Percentiles rank a stretch among this genome's conserved stretches.
These are phyloP conservation scores for Gortyna flavago DNA, from an alignment of 2,888 invertebrate species.

Conservation along the genomic window DNA sequence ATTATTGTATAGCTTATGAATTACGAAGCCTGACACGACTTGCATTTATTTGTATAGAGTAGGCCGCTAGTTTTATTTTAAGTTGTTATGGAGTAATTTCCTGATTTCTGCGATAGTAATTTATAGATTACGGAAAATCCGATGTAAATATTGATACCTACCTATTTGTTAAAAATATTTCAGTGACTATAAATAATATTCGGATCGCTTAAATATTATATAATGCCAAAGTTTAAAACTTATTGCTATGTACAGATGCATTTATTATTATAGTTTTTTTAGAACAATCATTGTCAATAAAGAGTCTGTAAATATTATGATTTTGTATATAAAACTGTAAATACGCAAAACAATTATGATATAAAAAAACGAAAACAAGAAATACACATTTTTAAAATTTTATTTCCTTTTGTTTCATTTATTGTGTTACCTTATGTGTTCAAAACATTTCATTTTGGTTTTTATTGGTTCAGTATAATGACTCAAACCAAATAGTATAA, in stretches of 20 bases:
- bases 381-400: slow-evolving; percentile 88
- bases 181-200: slow-evolving; percentile 66
- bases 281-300: slow-evolving; percentile 75
- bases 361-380: slow-evolving; percentile 79
- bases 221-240: slow-evolving; percentile 89
- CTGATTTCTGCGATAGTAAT: slow-evolving; percentile 88
- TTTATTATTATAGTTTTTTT: slow-evolving; percentile 81
- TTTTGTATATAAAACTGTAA: slow-evolving; percentile 85
- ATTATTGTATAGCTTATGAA: slow-evolving; percentile 81
- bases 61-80: slow-evolving; percentile 77
- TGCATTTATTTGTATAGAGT: slow-evolving; percentile 84
- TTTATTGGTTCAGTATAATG: slow-evolving; percentile 42
- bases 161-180: slow-evolving; percentile 65
- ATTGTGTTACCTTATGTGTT: slow-evolving; percentile 72
- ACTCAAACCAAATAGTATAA: neutral
- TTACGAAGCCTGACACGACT: slow-evolving; percentile 68
- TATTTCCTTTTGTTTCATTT: slow-evolving; percentile 88
- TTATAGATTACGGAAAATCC: slow-evolving; percentile 76
- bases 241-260: slow-evolving; percentile 87
- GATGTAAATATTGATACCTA: slow-evolving; percentile 77
- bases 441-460: slow-evolving; percentile 47
- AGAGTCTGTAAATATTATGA: slow-evolving; percentile 86
- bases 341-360: slow-evolving; percentile 80
- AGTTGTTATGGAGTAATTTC: slow-evolving; percentile 83
- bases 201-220: slow-evolving; percentile 74